Evolutionary conservation across 2,888 invertebrate species (phyloP).

Genomic region (Schrankia costaestrigalis): DNA sequence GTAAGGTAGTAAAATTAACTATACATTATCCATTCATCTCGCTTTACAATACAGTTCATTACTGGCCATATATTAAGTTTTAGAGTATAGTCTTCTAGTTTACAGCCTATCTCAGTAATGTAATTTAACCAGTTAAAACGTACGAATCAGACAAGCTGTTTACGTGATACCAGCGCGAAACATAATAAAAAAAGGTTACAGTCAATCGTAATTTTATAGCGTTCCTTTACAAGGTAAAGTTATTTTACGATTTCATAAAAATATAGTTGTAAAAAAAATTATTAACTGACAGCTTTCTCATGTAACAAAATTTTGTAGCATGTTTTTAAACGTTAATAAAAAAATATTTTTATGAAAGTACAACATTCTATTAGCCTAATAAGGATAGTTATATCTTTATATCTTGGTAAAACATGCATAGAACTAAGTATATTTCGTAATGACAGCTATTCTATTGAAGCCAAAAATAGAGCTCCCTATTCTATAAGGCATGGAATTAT

Average conservation of each 20-base stretch:
- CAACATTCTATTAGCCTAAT: too few relatives aligned
- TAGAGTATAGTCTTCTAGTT: too few relatives aligned
- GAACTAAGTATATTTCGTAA: conserved; percentile 12
- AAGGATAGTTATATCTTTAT: too few relatives aligned
- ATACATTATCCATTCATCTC: too few relatives aligned
- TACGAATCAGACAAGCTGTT: too few relatives aligned
- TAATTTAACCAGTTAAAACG: too few relatives aligned
- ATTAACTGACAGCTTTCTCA: conserved; percentile 21
- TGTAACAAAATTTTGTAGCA: conserved; percentile 8
- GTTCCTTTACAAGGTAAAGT: conserved; percentile 18
- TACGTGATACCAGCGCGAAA: background rate
- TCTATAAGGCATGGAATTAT: conserved; percentile 41
- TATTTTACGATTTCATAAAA: conserved; percentile 21
- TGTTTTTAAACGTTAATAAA: conserved; percentile 14
- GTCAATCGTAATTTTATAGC: conserved; percentile 4
- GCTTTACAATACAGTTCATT: too few relatives aligned
- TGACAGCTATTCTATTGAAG: conserved; percentile 38
- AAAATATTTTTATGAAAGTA: too few relatives aligned
- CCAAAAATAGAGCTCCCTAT: conserved; percentile 50
- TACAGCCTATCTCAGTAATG: too few relatives aligned
- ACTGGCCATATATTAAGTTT: too few relatives aligned
- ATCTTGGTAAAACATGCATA: too few relatives aligned
- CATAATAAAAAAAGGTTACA: background rate
- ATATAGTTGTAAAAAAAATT: conserved; percentile 32
- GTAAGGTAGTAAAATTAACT: too few relatives aligned